Base-by-base conservation (phyloP, 2,888 invertebrate genomes). In the Drosophila multiciliata region DNA sequence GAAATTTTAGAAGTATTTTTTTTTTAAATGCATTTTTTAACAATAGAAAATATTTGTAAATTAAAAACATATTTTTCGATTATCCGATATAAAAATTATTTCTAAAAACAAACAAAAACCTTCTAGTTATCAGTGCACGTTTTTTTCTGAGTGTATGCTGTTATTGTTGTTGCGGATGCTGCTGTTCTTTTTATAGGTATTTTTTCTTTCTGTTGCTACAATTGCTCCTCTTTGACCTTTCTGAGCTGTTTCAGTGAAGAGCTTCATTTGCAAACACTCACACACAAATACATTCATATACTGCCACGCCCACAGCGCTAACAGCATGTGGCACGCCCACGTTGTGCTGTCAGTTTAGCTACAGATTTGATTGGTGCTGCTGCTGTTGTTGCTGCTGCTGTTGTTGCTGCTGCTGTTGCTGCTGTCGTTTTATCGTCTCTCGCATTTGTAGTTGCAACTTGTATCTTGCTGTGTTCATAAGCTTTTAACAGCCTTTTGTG, bases 401-500 rank as follows among this genome's bases (percentile, higher is more conserved):
- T 26, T 26, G 48, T 29, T 66, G 48, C 54, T 49, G 50, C 57
- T 72, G 59, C 33, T 49, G 55, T 33, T 48, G 62, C 29, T 33
- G 72, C 23, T 45, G 60, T 29, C 40, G 45, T 57, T 58, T 55
- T 55, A 55, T 36, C 26, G 55, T 55, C 32, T 45, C 55, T 57
- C 66, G 63, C 60, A 80, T 78, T 78, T 80, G 76, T 71, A 48
- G 75, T n/a, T 57, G 57, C 77, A 57, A 49, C 67, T 80, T 55
- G 42, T 52, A 58, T 61, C 66, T 66, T 60, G 72, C 70, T 77
- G 78, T 73, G 69, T 65, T 73, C 60, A 71, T 71, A 83, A 82
- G 88, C 88, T 80, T 87, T 83, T 80, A 82, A 86, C 86, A 64
- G 73, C 58, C 77, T 79, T 82, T 80, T 77, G 78, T 75, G 59